Percentiles rank a stretch among this genome's conserved stretches.
These are phyloP conservation scores for Enteromius argenteus DNA, from an alignment of 2,797 vertebrate species.

Conservation along the genomic window DNA sequence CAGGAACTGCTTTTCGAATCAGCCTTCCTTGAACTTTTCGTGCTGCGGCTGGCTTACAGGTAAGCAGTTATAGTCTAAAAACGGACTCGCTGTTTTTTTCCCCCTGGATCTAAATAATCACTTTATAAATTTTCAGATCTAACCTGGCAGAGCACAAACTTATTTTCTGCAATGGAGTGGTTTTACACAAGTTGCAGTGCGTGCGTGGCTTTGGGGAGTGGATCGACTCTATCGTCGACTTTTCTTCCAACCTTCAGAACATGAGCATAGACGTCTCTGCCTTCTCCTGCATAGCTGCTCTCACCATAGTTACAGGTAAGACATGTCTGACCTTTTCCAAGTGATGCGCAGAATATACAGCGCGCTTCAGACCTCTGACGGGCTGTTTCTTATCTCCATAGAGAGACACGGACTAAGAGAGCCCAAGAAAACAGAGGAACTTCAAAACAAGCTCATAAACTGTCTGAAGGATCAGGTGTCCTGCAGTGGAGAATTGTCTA, in stretches of 20 bases:
- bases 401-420: slow-evolving; percentile 96
- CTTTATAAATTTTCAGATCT: slow-evolving; percentile 78
- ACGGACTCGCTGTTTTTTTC: not conserved
- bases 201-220: slow-evolving; percentile 96
- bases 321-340: slow-evolving; percentile 50
- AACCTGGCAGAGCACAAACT: slow-evolving; percentile 93
- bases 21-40: slow-evolving; percentile 95
- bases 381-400: slow-evolving; percentile 64
- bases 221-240: slow-evolving; percentile 96
- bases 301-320: slow-evolving; percentile 94
- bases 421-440: slow-evolving; percentile 91
- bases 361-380: slow-evolving; percentile 18
- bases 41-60: slow-evolving; percentile 94
- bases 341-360: slow-evolving; percentile 2
- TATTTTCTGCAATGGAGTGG: slow-evolving; percentile 95
- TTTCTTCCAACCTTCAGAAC: slow-evolving; percentile 92
- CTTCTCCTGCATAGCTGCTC: slow-evolving; percentile 93
- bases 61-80: slow-evolving; percentile 61
- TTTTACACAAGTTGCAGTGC: slow-evolving; percentile 93
- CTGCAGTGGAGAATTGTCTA: slow-evolving; percentile 87
- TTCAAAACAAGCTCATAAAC: slow-evolving; percentile 91
- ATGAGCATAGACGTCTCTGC: slow-evolving; percentile 94
- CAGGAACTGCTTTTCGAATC: slow-evolving; percentile 97
- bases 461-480: slow-evolving; percentile 91
- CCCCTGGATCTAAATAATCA: not conserved